Percentiles rank a stretch among this genome's conserved stretches.
phyloP scores from a whole-genome alignment of 2,113 vertebrate genomes.

The Apeltes quadracus region DNA sequence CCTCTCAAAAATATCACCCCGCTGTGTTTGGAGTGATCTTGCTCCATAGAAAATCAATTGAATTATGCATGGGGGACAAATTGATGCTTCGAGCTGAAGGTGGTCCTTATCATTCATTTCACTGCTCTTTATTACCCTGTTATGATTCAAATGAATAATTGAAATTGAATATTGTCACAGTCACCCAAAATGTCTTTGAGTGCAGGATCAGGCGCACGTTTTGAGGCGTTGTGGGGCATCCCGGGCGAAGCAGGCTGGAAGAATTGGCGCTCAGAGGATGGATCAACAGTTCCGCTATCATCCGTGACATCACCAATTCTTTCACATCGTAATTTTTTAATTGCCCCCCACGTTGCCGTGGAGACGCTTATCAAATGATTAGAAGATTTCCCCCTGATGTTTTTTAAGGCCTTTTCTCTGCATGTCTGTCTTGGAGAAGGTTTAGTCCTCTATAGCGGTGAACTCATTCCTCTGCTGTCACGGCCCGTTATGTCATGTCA shows the following conservation, averaged over 20 bases:
- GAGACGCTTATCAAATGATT: slow-evolving; percentile 43
- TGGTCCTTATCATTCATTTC: slow-evolving; percentile 61
- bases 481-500: not conserved
- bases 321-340: slow-evolving; percentile 39
- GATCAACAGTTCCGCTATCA: slow-evolving; percentile 3
- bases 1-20: slow-evolving; percentile 37
- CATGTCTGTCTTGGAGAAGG: slow-evolving; percentile 6
- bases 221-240: slow-evolving; percentile 21
- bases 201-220: not conserved
- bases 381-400: slow-evolving; percentile 39
- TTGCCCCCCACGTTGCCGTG: slow-evolving; percentile 10
- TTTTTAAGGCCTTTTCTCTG: slow-evolving; percentile 38
- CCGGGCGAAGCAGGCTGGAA: not conserved
- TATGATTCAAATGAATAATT: slow-evolving; percentile 70
- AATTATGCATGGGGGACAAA: slow-evolving; percentile 76
- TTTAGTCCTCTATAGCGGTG: too few relatives aligned
- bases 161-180: slow-evolving; percentile 33
- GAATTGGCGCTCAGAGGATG: not conserved
- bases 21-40: slow-evolving; percentile 42
- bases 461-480: not conserved
- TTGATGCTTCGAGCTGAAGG: slow-evolving; percentile 65
- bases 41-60: slow-evolving; percentile 59
- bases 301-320: slow-evolving; percentile 45
- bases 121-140: slow-evolving; percentile 61
- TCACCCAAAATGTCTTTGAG: slow-evolving; percentile 38